Conservation (phyloP, 2,888 invertebrate genomes). For the Poecilus cupreus region DNA sequence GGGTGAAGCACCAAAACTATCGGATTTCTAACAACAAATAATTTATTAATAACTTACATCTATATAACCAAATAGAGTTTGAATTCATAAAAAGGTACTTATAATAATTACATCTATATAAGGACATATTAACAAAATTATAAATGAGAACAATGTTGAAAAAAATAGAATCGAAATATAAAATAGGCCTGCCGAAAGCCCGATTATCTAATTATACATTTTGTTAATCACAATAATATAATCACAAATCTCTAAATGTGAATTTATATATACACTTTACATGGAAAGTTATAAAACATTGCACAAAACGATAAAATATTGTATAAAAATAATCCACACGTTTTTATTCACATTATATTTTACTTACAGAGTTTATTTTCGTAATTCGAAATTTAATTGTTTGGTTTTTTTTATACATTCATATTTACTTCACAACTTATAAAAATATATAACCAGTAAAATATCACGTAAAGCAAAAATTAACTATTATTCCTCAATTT, state of each 20-base stretch:
- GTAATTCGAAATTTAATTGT: slow-evolving; percentile 39
- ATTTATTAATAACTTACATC: slow-evolving; percentile 22
- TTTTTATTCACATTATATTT: slow-evolving; percentile 42
- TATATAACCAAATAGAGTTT: slow-evolving; percentile 23
- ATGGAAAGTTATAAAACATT: slow-evolving; percentile 52
- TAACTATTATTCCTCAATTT: background rate
- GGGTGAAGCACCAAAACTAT: background rate
- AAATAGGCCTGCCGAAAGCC: slow-evolving; percentile 44
- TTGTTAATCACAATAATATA: slow-evolving; percentile 59
- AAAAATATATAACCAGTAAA: slow-evolving; percentile 21
- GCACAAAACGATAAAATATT: slow-evolving; percentile 56
- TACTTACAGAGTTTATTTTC: slow-evolving; percentile 22
- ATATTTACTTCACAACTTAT: slow-evolving; percentile 45
- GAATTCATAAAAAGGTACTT: background rate
- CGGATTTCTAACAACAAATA: slow-evolving; percentile 24
- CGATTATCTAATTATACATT: slow-evolving; percentile 22
- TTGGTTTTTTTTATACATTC: slow-evolving; percentile 15
- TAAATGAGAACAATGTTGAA: background rate
- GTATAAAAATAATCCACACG: slow-evolving; percentile 56
- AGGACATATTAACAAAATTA: slow-evolving; percentile 33
- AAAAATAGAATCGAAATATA: slow-evolving; percentile 19
- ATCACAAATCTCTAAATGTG: slow-evolving; percentile 53
- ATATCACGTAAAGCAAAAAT: slow-evolving; percentile 13
- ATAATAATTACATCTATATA: slow-evolving; percentile 21
- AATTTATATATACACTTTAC: slow-evolving; percentile 59